Evolutionary conservation across 2,797 vertebrate species (phyloP), one percentile per base, ranked within the genome.

Genomic region (Cynopterus sphinx): DNA sequence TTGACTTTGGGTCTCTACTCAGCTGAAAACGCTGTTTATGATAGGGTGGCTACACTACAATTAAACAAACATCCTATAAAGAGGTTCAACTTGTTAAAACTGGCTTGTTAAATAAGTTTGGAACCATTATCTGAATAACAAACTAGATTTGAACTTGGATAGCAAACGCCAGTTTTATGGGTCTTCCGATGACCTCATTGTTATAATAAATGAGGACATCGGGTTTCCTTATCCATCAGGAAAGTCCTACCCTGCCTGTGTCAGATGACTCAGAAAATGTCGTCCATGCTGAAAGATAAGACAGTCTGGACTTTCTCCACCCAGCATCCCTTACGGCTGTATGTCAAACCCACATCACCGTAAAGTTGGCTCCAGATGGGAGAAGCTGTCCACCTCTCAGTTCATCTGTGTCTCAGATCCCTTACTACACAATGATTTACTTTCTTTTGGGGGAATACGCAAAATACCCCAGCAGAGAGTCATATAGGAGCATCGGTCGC

Each of bases 51-150:
- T 8, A 8, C 36, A 59, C 5, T 92, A 87, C 85, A 79, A 36
- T 94, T 96, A 97, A 87, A 96, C 96, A 98, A 94, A 97, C 95
- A 97, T 94, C 92, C 92, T 90, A 90, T 94, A 95, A 97, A 96
- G 94, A 96, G 95, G 91, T 82, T 88, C 71, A 71, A 87, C 92
- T 95, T 98, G 96, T 97, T 94, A 96, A 96, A 97, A 94, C 79
- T 89, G 86, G 86, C 95, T 96, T 96, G 90, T 96, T 95, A 96
- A 96, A 92, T 87, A 68, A 87, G 83, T 78, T 93, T 97, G 96
- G 97, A 96, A 79, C 67, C 55, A 61, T 73, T 91, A 90, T 94
- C 70, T 89, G 88, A 96, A 84, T 94, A 95, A 93, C 85, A 96
- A 95, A 97, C 86, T 81, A 46, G 96, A 97, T 89, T 79, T 89